Base-by-base conservation (phyloP, 2,797 vertebrate species). In the Rhinichthys osculus region DNA sequence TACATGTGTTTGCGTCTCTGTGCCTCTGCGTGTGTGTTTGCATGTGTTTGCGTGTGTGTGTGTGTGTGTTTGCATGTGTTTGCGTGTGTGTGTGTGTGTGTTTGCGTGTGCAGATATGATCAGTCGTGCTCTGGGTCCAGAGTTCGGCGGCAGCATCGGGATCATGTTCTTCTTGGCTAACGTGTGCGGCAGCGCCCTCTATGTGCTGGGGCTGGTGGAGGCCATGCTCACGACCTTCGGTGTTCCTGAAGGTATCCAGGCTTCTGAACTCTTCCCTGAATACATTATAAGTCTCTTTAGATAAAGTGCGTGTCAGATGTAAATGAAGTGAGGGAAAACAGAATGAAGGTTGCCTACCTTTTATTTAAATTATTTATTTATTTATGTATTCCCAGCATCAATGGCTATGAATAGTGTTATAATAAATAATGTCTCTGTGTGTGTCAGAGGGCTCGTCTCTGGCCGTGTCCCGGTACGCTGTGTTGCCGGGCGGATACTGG, bases 91-190 rank as follows among this genome's bases (percentile, higher is more conserved):
- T 54, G 14, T 72, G 23, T 72, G 7, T 85, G 47, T 57, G 35
- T 64, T 2, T 77, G 52, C 35, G 42, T 87, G 38, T 40, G 21
- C 52, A 98, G 97, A 98, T 89, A 98, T 98, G 97, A 98, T 98
- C 91, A 98, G 97, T 89, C 94, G 97, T 84, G 97, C 97, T 0
- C 77, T 98, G 86, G 97, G 97, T 0, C 97, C 97, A 0, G 97
- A 98, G 91, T 97, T 98, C 0, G 97, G 97, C 0, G 97, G 97
- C 83, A 98, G 97, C 79, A 97, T 98, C 0, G 97, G 97, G 16
- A 95, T 98, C 91, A 97, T 98, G 97, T 98, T 98, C 92, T 98
- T 98, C 90, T 89, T 98, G 62, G 97, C 97, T 77, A 98, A 98
- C 0, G 96, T 98, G 82, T 97, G 96, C 0, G 96, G 95, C 89